Evolutionary conservation across 2,797 vertebrate genomes (phyloP).

Genomic region (Amniataba percoides): DNA sequence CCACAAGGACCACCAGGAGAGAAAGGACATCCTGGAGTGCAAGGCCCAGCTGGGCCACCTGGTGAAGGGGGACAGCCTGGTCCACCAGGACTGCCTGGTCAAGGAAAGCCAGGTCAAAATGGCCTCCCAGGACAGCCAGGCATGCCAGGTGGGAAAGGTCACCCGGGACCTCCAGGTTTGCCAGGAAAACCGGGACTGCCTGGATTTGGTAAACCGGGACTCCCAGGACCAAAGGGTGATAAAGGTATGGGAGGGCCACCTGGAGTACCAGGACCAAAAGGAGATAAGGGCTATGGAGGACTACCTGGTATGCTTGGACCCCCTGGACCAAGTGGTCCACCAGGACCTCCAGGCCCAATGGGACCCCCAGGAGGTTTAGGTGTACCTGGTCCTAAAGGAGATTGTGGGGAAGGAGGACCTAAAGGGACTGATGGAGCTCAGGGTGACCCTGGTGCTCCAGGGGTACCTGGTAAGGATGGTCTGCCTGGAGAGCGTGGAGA

Average conservation of each 20-base stretch:
- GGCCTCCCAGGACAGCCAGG: constrained; percentile 93
- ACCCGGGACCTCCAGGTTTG: constrained; percentile 92
- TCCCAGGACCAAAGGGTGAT: constrained; percentile 93
- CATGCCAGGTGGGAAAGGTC: constrained; percentile 92
- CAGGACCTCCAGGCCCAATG: constrained; percentile 88
- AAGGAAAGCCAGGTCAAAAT: constrained; percentile 92
- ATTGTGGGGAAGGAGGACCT: constrained; percentile 88
- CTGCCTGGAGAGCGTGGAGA: constrained; percentile 91
- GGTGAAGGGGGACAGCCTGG: constrained; percentile 92
- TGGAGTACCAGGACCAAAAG: constrained; percentile 90
- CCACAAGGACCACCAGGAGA: constrained; percentile 90
- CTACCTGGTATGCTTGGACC: constrained; percentile 90
- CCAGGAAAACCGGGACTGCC: constrained; percentile 94
- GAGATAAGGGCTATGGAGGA: constrained; percentile 92
- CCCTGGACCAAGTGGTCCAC: constrained; percentile 89
- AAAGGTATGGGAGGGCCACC: constrained; percentile 89
- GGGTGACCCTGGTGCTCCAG: constrained; percentile 90
- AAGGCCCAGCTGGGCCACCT: constrained; percentile 87
- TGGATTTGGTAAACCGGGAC: constrained; percentile 94
- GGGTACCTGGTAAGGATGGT: constrained; percentile 92
- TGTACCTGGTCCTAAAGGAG: constrained; percentile 93
- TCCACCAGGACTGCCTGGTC: constrained; percentile 90
- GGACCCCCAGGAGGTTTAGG: constrained; percentile 91
- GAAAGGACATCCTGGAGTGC: constrained; percentile 89
- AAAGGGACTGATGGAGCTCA: constrained; percentile 90